Evolutionary conservation across 2,888 invertebrate genomes (phyloP), one percentile per base, ranked within the genome.

Genomic region (Drosophila nr. fundita): DNA sequence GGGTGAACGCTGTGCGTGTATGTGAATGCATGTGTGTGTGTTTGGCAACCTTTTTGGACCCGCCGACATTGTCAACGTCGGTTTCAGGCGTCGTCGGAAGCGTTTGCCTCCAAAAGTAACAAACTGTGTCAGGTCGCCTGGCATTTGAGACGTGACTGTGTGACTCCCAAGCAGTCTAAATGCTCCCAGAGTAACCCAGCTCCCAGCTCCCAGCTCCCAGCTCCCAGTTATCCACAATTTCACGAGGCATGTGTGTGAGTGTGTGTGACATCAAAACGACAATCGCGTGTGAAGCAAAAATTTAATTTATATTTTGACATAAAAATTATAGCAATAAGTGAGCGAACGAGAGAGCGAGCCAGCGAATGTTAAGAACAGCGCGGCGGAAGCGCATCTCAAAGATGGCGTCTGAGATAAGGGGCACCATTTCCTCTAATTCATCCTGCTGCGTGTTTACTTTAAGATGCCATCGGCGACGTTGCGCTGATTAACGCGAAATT

Each of bases 231-330:
- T 70, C 65, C 45, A 61, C 62, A 65, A 53, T 54, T 40, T 54
- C 45, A 65, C 49, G 45, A 62, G 57, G 45, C 24, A n/a, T 52
- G 45, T 34, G 36, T 49, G 58, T 42, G 24, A 49, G 59, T 40
- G 54, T 73, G 65, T 86, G 81, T 67, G 87, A 87, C 86, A 90
- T 87, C 89, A 90, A 88, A 90, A 87, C 89, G 86, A 90, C 87
- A 90, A 90, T 86, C 90, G 90, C 87, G 86, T 87, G 86, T 83
- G 90, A 89, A 88, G 87, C 82, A 87, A 90, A 87, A 87, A 87
- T 87, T 87, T 87, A 90, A 87, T 87, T 87, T 87, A 87, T 87
- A 90, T 87, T 87, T 90, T 87, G 86, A 87, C 86, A 87, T 87
- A 90, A 90, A 87, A 87, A 87, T 87, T 87, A 90, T 90, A 90